A percentile compares a stretch with the other conserved stretches of the same genome.
Evolutionary conservation across 2,113 vertebrate species (phyloP).

Genomic region (Thalassarche chlororhynchos): DNA sequence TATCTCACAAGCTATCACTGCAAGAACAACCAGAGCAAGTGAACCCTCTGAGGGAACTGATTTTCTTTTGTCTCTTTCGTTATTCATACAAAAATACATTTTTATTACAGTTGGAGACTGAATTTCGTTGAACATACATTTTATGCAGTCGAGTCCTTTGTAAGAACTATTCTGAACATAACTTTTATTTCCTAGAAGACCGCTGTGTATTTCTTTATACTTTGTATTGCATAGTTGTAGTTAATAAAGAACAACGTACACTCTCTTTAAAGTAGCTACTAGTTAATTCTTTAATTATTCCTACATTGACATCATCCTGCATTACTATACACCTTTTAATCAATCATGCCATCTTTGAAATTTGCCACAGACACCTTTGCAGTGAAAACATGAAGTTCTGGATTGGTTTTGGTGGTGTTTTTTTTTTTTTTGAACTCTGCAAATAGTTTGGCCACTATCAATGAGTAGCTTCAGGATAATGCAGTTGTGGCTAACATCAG

Average conservation of each 20-base stretch:
- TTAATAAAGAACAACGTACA: neutral
- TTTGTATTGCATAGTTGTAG: neutral
- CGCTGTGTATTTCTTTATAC: neutral
- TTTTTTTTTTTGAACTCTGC: neutral
- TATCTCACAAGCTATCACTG: neutral
- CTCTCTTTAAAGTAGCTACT: neutral
- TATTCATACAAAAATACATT: neutral
- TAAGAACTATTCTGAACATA: neutral
- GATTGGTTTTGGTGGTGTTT: neutral
- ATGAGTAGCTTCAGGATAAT: neutral
- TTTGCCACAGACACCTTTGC: neutral
- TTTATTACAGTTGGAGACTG: neutral
- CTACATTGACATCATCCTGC: neutral
- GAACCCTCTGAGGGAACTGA: neutral
- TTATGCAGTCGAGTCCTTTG: neutral
- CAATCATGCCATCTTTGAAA: neutral
- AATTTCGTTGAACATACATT: neutral
- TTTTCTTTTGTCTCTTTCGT: neutral
- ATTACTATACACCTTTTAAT: neutral
- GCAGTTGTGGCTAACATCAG: neutral
- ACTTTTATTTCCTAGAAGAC: neutral
- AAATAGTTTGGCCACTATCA: neutral
- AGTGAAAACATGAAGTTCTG: neutral
- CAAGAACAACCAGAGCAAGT: neutral
- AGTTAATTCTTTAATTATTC: neutral